Evolutionary conservation across 2,113 vertebrate species (phyloP).

Genomic region (Brienomyrus longianalis): DNA sequence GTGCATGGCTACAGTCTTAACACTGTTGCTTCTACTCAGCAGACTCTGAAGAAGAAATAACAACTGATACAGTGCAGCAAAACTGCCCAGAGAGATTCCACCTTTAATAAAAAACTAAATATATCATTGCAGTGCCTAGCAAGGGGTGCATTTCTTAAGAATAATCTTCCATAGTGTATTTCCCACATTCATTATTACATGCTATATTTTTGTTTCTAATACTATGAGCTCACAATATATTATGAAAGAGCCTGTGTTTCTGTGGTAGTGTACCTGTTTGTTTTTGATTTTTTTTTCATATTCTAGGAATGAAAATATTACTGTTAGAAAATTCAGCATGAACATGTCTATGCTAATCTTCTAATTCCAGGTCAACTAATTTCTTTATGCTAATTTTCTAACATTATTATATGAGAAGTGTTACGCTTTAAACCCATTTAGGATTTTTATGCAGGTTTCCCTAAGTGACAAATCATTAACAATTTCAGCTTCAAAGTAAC

Average conservation of each 20-base stretch:
- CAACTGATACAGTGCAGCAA: not conserved
- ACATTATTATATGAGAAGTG: constrained; percentile 1
- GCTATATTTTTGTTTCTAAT: not conserved
- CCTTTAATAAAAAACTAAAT: not conserved
- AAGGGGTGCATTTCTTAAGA: not conserved
- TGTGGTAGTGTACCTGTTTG: no score
- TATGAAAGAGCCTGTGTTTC: not conserved
- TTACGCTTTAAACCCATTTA: not conserved
- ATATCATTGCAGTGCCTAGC: not conserved
- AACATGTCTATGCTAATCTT: not conserved
- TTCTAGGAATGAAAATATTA: not conserved
- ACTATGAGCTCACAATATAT: not conserved
- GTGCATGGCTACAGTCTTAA: not conserved
- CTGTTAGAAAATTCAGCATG: not conserved
- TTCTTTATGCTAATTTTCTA: constrained; percentile 8
- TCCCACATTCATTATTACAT: not conserved
- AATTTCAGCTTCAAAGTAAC: not conserved
- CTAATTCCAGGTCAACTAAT: constrained; percentile 16
- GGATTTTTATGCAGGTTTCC: not conserved
- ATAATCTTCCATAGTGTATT: not conserved
- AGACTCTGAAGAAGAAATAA: not conserved
- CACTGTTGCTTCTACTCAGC: not conserved
- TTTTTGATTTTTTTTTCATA: not conserved
- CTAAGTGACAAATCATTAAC: not conserved
- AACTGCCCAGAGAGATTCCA: not conserved